Evolutionary conservation across 2,888 invertebrate genomes (phyloP), one percentile per base, ranked within the genome.

Genomic region (Beris morrisii): DNA sequence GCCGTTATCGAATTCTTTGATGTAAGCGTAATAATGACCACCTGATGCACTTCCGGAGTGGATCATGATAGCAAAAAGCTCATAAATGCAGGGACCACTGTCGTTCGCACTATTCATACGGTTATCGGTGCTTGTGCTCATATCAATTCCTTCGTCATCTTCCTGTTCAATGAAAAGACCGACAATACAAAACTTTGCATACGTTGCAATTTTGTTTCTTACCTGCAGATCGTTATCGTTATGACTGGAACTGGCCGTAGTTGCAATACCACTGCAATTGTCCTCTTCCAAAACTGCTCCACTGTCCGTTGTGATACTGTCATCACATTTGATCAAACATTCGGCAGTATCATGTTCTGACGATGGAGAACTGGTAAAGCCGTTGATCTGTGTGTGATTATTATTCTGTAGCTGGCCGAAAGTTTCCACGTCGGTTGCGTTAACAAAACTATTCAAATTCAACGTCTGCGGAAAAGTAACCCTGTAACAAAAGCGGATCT

Each of bases 21-120:
- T 92, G 75, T 93, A 94, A 2, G 93, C 94, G 79, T 92, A 95
- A 79, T 95, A 95, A 80, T 95, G 95, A 1, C 95, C 95, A 30
- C 93, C 93, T 15, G 90, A 89, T 0, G 94, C 93, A 79, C 91
- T 93, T 11, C 95, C 95, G 30, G 92, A 91, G 81, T 95, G 95
- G 66, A 95, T 91, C 92, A 95, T 93, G 71, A 95, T 92, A 15
- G 93, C 92, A 78, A 93, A 95, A 44, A 95, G 81, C 78, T 95
- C 93, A 77, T 95, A 95, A 54, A 87, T 81, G 78, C 88, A 91
- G 0, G 91, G 90, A 2, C 91, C 91, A 64, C 81, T 78, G 65
- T 81, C 80, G 65, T 75, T 74, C 46, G 72, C 65, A 59, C 70
- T 72, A 64, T 82, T 78, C 5, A 43, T 73, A 54, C 74, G 71